Conservation (phyloP, 2,797 vertebrate genomes). For the Anisognathus igniventris region DNA sequence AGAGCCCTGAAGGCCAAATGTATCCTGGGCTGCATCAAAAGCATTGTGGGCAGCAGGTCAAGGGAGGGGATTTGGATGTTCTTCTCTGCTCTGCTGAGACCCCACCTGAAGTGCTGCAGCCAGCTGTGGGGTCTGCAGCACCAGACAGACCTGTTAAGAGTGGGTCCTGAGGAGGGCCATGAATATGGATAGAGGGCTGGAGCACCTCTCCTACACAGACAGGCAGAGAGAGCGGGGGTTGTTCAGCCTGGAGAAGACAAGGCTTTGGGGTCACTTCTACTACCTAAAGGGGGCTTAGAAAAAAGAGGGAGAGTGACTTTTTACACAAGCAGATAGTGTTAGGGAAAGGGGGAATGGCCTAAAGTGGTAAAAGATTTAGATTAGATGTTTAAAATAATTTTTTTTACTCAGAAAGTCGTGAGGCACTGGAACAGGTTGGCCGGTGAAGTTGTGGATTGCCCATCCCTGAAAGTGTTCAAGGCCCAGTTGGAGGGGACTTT, state of each 20-base stretch:
- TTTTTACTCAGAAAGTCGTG: neutral
- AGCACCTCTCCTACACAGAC: neutral
- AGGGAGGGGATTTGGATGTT: neutral
- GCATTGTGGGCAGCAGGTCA: neutral
- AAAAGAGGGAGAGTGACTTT: neutral
- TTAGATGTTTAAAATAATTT: neutral
- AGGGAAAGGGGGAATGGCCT: neutral
- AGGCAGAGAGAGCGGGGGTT: neutral
- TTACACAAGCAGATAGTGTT: neutral
- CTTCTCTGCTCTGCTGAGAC: neutral
- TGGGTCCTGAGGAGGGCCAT: neutral
- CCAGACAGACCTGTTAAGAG: neutral
- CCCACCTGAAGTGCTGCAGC: neutral
- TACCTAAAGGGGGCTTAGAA: neutral
- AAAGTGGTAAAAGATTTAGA: neutral
- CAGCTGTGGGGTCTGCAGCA: neutral
- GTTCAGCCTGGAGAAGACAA: neutral
- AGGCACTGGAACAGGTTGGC: neutral
- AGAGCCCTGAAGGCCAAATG: neutral
- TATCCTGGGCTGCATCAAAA: neutral
- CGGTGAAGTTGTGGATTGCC: neutral
- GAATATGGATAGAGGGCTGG: neutral
- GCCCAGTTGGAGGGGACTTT: neutral
- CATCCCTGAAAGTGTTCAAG: neutral
- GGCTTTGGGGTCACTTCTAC: neutral